Percentiles rank a stretch among this genome's conserved stretches.
These are phyloP conservation scores for Epizoanthus ramosus DNA, from an alignment of 92 coral and sea anemone genomes.

Conservation along the genomic window DNA sequence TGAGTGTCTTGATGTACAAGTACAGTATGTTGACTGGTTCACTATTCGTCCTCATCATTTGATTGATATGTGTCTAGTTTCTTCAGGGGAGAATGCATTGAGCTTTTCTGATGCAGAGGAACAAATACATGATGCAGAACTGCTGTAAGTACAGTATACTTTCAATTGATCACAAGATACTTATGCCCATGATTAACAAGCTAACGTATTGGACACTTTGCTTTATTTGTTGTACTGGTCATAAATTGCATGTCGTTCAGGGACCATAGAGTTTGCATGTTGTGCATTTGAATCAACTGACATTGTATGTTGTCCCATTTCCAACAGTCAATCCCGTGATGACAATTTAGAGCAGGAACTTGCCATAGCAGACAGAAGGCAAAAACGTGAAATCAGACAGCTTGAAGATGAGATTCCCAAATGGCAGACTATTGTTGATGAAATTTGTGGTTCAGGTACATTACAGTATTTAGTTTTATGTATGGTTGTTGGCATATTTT, in stretches of 20 bases:
- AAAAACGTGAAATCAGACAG: constrained; percentile 91
- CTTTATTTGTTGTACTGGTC: no score
- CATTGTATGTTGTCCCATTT: not conserved
- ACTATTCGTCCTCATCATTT: not conserved
- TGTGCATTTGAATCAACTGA: not conserved
- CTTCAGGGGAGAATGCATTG: constrained; percentile 84
- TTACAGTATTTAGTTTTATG: not conserved
- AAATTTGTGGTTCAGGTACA: constrained; percentile 77
- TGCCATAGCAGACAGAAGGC: constrained; percentile 86
- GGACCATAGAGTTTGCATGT: no score
- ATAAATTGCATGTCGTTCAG: no score
- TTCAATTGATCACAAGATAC: not conserved
- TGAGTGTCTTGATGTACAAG: not conserved
- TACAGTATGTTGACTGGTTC: not conserved
- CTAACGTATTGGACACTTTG: no score
- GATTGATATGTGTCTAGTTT: constrained; percentile 52
- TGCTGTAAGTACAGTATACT: constrained; percentile 67
- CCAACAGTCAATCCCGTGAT: constrained; percentile 78
- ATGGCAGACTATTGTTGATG: constrained; percentile 98
- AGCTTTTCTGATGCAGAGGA: constrained; percentile 97
- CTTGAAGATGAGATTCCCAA: constrained; percentile 94
- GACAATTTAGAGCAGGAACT: constrained; percentile 92
- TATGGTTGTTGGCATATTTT: no score
- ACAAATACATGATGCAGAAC: constrained; percentile 87
- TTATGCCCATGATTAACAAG: not conserved